Percentiles rank a stretch among this genome's conserved stretches.
Conservation (phyloP, 2,113 vertebrate species). For the Apteryx owenii region DNA sequence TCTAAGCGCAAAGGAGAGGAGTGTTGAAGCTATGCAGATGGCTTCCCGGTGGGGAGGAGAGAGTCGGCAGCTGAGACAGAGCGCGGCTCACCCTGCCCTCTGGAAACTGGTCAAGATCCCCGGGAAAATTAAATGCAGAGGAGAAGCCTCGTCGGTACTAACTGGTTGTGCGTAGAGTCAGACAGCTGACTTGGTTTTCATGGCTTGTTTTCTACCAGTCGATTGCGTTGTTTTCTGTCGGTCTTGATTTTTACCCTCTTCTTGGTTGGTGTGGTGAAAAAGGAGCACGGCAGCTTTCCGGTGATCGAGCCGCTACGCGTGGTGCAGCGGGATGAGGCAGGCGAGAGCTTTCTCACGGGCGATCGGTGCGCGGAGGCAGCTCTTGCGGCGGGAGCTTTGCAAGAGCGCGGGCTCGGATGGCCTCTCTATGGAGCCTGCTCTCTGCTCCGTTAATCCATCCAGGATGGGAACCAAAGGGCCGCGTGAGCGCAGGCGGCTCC, state of each 20-base stretch:
- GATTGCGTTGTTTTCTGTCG: neutral
- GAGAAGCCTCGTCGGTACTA: neutral
- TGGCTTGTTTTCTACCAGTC: neutral
- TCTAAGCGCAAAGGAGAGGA: neutral
- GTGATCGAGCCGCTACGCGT: neutral
- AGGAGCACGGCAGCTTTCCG: neutral
- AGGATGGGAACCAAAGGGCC: too few species aligned
- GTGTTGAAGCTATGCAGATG: neutral
- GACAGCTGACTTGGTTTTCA: neutral
- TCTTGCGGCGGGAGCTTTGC: too few species aligned
- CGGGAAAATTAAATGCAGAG: neutral
- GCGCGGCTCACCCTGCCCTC: neutral
- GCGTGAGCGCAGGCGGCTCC: too few species aligned
- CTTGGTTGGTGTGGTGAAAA: neutral
- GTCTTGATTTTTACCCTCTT: neutral
- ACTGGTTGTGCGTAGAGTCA: neutral
- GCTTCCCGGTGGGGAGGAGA: too few species aligned
- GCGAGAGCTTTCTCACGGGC: neutral
- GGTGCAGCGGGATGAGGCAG: neutral
- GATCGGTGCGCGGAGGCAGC: too few species aligned
- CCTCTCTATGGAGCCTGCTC: too few species aligned
- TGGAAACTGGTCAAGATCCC: neutral
- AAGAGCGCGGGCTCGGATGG: too few species aligned
- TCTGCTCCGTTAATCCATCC: too few species aligned
- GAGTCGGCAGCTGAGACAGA: neutral